phyloP scores from a whole-genome alignment of 64 coral and sea anemone species.

The Pocillopora verrucosa region DNA sequence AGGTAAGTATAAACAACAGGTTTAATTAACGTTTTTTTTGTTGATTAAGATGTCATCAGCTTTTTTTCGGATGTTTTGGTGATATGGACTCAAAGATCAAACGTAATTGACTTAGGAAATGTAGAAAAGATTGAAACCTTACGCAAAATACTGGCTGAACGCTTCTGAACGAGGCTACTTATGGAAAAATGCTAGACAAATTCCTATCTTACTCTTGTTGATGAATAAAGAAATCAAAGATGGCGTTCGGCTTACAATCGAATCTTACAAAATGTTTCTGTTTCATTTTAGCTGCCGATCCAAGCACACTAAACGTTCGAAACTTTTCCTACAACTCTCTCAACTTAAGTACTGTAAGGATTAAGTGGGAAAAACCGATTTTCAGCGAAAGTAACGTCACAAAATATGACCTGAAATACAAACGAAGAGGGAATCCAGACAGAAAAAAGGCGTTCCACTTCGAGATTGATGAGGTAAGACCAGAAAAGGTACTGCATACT shows the following conservation, averaged over 20 bases:
- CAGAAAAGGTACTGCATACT: not conserved
- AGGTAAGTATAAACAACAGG: not conserved
- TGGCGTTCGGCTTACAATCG: not conserved
- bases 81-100: no score
- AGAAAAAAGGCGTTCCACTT: not conserved
- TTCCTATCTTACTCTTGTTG: no score
- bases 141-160: no score
- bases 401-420: not conserved
- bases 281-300: constrained; percentile 1
- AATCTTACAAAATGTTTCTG: not conserved
- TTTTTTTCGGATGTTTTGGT: no score
- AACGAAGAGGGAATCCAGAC: not conserved
- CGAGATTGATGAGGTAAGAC: not conserved
- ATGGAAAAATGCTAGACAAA: no score
- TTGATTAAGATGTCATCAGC: no score
- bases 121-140: no score
- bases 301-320: not conserved
- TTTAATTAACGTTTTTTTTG: no score
- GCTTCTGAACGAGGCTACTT: no score
- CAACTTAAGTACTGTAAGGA: not conserved
- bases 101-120: no score
- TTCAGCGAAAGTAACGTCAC: not conserved
- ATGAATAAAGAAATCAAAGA: no score
- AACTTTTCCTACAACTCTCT: not conserved
- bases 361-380: not conserved